A percentile compares a stretch with the other conserved stretches of the same genome.
Conservation (phyloP, 2,113 vertebrate species). For the Aegypius monachus region DNA sequence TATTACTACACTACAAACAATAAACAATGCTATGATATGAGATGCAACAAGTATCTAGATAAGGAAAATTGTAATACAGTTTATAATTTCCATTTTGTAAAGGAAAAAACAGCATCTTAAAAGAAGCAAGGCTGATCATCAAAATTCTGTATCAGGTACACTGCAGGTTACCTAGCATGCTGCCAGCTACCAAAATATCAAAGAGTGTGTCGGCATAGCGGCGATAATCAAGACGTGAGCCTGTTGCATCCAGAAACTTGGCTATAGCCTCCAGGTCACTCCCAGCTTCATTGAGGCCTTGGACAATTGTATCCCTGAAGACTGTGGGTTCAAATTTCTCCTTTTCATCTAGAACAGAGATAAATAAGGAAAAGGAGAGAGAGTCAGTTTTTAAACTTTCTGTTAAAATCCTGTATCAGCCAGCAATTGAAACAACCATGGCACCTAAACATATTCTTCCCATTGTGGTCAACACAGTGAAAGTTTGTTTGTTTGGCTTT, state of each 20-base stretch:
- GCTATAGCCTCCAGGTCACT: slow-evolving; percentile 89
- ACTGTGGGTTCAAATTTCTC: slow-evolving; percentile 97
- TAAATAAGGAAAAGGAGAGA: background rate
- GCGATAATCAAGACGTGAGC: slow-evolving; percentile 89
- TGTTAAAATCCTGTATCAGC: background rate
- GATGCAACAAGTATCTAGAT: background rate
- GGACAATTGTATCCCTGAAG: slow-evolving; percentile 90
- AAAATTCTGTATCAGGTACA: background rate
- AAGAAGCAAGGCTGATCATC: background rate
- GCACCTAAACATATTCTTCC: background rate
- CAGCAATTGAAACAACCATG: background rate
- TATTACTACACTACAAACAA: background rate
- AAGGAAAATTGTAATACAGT: background rate
- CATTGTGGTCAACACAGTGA: background rate
- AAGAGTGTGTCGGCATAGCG: slow-evolving; percentile 94
- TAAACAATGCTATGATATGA: background rate
- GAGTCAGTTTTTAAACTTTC: background rate
- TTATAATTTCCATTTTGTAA: background rate
- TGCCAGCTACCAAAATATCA: slow-evolving; percentile 91
- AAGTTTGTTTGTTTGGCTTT: background rate
- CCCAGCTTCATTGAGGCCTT: slow-evolving; percentile 89
- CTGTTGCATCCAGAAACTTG: slow-evolving; percentile 88
- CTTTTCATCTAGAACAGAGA: slow-evolving; percentile 86
- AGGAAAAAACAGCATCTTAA: background rate
- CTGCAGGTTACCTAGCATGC: slow-evolving; percentile 86